These are phyloP conservation scores for Strigamia maritima DNA, from an alignment of 2,888 invertebrate genomes.

Conservation along the genomic window DNA sequence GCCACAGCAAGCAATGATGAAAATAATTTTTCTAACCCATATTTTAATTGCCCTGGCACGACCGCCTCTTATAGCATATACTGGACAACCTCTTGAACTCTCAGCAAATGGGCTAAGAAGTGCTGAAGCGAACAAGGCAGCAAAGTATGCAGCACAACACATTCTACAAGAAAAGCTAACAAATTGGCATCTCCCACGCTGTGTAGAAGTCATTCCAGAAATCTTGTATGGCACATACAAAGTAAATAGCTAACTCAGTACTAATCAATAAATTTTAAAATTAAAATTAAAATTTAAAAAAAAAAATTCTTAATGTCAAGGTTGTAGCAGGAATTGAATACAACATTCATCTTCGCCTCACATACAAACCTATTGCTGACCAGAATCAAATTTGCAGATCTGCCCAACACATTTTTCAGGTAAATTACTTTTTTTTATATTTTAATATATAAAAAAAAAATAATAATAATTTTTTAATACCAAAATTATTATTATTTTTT, in stretches of 20 bases:
- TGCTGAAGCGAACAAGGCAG: constrained; percentile 28
- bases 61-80: constrained; percentile 31
- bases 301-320: neutral
- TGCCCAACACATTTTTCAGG: neutral
- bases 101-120: constrained; percentile 18
- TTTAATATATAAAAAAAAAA: too few relatives aligned
- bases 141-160: constrained; percentile 8
- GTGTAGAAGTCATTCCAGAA: neutral
- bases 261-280: too few relatives aligned
- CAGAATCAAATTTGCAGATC: neutral
- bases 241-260: neutral
- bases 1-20: neutral
- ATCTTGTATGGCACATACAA: constrained; percentile 16
- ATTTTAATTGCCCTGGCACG: neutral
- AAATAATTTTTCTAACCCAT: neutral
- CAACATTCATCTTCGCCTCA: neutral
- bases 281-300: too few relatives aligned
- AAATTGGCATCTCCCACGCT: neutral
- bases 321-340: constrained; percentile 13
- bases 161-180: neutral
- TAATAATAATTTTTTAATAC: neutral
- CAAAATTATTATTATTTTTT: neutral
- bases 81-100: constrained; percentile 21
- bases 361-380: neutral
- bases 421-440: neutral